Percentiles rank a stretch among this genome's conserved stretches.
Conservation (phyloP, 35 echinoderm and acorn worm species). For the Stichopus chloronotus region DNA sequence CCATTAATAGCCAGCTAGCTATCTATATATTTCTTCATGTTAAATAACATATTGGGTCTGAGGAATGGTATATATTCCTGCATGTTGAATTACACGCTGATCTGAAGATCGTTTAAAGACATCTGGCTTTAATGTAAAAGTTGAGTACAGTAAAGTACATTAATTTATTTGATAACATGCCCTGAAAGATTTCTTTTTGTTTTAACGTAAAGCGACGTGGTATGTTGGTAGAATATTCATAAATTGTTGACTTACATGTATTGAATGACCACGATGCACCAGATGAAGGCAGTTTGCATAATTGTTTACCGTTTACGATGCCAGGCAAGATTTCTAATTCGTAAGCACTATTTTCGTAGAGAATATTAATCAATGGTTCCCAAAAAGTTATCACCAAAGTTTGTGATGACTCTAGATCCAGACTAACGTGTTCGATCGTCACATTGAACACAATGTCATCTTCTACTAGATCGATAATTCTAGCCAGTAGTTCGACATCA, state of each 20-base stretch:
- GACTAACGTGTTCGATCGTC: neutral
- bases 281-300: slow-evolving; percentile 6
- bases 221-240: too few species aligned
- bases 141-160: too few species aligned
- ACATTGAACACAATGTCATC: neutral
- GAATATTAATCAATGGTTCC: neutral
- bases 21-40: too few species aligned
- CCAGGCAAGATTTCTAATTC: slow-evolving; percentile 23
- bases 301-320: slow-evolving; percentile 26
- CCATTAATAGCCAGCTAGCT: too few species aligned
- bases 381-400: slow-evolving; percentile 2
- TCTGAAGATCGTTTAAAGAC: too few species aligned
- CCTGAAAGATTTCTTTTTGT: too few species aligned
- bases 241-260: slow-evolving; percentile 27
- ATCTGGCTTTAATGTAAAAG: too few species aligned
- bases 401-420: neutral
- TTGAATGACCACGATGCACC: slow-evolving; percentile 28
- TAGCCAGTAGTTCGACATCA: neutral
- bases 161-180: too few species aligned
- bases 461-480: neutral
- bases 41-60: too few species aligned
- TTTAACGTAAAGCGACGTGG: too few species aligned
- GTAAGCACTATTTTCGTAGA: slow-evolving; percentile 16
- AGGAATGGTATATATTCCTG: too few species aligned
- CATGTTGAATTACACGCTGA: too few species aligned